These are phyloP conservation scores for Trachops cirrhosus DNA, from an alignment of 2,797 vertebrate genomes.

Conservation along the genomic window DNA sequence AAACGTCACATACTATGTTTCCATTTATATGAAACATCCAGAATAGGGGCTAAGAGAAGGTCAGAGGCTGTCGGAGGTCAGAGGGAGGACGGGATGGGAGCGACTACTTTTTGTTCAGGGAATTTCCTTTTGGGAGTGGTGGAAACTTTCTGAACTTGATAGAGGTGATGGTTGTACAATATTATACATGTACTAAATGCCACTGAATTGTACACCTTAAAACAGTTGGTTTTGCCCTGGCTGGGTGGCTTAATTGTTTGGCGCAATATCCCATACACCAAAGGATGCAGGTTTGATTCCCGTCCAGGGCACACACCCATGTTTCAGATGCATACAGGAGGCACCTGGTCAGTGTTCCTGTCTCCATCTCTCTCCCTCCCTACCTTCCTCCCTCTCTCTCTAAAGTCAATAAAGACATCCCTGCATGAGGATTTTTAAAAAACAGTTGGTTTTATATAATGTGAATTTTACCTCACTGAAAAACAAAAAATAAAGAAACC, in stretches of 20 bases:
- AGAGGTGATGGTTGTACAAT: background rate
- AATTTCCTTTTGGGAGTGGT: background rate
- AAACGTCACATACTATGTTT: too few relatives aligned
- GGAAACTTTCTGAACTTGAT: background rate
- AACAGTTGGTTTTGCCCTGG: background rate
- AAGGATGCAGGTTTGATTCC: background rate
- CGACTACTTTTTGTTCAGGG: fast-evolving
- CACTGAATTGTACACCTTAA: background rate
- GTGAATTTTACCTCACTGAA: background rate
- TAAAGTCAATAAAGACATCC: background rate
- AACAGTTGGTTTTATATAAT: background rate
- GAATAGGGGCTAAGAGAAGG: background rate
- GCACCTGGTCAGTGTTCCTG: background rate
- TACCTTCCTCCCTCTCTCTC: too few relatives aligned
- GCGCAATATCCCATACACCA: too few relatives aligned
- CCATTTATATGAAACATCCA: too few relatives aligned
- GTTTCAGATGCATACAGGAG: background rate
- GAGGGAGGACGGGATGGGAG: fast-evolving
- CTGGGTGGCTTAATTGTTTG: background rate
- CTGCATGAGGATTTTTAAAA: background rate
- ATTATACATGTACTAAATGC: background rate
- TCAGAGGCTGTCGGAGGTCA: background rate
- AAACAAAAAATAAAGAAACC: background rate
- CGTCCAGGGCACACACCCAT: too few relatives aligned
- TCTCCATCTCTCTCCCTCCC: too few relatives aligned